Evolutionary conservation across 2,113 vertebrate genomes (phyloP).

Genomic region (Sorex fumeus): DNA sequence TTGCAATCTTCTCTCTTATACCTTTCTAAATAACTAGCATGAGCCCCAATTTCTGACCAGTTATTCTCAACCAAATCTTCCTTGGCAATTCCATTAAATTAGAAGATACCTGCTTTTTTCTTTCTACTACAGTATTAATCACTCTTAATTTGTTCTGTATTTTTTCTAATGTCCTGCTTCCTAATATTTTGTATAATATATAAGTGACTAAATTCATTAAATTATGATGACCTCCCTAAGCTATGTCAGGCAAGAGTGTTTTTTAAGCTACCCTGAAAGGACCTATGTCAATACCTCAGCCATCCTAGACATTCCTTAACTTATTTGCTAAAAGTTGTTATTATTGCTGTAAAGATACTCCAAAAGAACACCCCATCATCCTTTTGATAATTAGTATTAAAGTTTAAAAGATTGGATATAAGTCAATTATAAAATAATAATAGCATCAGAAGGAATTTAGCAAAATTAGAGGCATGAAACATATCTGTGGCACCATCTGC

Average conservation of each 20-base stretch:
- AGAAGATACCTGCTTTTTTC: not conserved
- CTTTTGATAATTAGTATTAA: not conserved
- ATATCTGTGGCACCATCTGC: not conserved
- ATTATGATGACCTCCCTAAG: not conserved
- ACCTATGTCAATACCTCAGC: not conserved
- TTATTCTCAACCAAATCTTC: not conserved
- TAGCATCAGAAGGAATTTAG: not conserved
- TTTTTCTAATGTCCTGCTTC: not conserved
- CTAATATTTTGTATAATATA: not conserved
- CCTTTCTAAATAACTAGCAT: not conserved
- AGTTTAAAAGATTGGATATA: not conserved
- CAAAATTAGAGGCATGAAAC: slow-evolving; percentile 1
- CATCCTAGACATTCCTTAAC: not conserved
- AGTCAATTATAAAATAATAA: not conserved
- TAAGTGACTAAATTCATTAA: not conserved
- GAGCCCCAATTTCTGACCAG: not conserved
- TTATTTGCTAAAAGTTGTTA: slow-evolving; percentile 24
- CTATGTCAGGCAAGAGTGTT: not conserved
- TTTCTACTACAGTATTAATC: not conserved
- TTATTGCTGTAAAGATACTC: not conserved
- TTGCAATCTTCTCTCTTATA: not conserved
- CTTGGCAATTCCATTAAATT: not conserved
- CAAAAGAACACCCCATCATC: not conserved
- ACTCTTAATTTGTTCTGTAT: not conserved
- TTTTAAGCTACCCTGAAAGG: not conserved